These are phyloP conservation scores for Hypocryptadius cinnamomeus DNA, from an alignment of 2,113 vertebrate species.

Conservation along the genomic window DNA sequence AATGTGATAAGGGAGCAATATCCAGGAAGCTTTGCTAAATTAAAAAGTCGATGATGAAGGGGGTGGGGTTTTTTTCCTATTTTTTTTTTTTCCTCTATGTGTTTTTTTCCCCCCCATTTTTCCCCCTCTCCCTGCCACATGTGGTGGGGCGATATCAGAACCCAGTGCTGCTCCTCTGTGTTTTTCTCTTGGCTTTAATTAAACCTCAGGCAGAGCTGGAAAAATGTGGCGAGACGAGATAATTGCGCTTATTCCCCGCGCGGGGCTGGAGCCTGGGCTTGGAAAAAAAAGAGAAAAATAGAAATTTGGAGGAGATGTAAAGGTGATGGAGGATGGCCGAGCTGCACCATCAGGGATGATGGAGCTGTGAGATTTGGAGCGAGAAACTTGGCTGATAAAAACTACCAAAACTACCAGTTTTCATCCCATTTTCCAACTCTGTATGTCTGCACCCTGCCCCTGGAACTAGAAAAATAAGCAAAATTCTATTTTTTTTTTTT, in stretches of 20 bases:
- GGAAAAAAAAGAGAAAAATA: not conserved
- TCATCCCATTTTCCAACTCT: not conserved
- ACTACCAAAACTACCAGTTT: fast-evolving
- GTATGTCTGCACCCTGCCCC: not conserved
- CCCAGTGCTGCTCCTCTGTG: constrained; percentile 63
- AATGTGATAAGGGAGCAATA: constrained; percentile 44
- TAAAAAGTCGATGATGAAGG: constrained; percentile 50
- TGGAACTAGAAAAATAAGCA: not conserved
- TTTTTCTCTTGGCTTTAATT: constrained; percentile 79
- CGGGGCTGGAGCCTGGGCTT: constrained; percentile 58
- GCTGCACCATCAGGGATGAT: fast-evolving
- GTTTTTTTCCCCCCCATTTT: not conserved
- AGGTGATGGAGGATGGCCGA: not conserved
- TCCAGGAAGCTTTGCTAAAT: constrained; percentile 39
- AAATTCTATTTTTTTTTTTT: not conserved
- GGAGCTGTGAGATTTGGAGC: not conserved
- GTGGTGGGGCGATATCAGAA: constrained; percentile 64
- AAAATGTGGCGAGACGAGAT: constrained; percentile 78
- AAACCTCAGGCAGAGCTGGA: constrained; percentile 76
- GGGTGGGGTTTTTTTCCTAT: not conserved
- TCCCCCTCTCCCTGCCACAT: not conserved
- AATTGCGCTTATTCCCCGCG: constrained; percentile 73
- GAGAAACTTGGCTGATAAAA: not conserved
- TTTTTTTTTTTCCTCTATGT: not conserved
- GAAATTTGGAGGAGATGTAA: not conserved